These are phyloP conservation scores for Cantharis nigra DNA, from an alignment of 2,888 invertebrate species.

Conservation along the genomic window DNA sequence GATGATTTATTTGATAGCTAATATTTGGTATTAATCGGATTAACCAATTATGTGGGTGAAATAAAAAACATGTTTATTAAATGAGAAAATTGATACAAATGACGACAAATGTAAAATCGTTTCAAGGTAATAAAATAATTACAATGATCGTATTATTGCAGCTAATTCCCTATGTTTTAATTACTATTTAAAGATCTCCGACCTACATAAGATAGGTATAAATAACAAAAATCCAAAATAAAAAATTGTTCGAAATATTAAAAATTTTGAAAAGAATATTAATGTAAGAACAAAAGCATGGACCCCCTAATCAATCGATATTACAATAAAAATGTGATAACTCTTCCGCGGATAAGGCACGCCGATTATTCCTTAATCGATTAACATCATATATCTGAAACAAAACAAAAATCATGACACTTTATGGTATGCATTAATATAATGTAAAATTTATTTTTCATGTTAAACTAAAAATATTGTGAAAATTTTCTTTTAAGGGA, in stretches of 20 bases:
- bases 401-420: neutral
- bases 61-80: neutral
- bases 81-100: neutral
- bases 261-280: neutral
- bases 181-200: neutral
- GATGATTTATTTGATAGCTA: neutral
- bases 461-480: too few species aligned
- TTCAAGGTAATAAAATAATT: constrained; percentile 9
- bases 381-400: neutral
- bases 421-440: too few species aligned
- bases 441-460: too few species aligned
- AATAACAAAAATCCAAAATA: neutral
- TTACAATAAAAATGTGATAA: neutral
- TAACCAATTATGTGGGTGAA: neutral
- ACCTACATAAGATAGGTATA: neutral
- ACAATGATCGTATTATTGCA: neutral
- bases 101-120: neutral
- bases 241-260: neutral
- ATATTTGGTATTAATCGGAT: neutral
- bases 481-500: neutral
- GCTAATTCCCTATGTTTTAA: neutral
- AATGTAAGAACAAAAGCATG: neutral
- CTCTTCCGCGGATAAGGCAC: neutral
- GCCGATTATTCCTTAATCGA: neutral
- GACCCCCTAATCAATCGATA: neutral